Percentiles rank a stretch among this genome's conserved stretches.
These are phyloP conservation scores for Sebastes aleutianus DNA, from an alignment of 2,797 vertebrate species.

Conservation along the genomic window DNA sequence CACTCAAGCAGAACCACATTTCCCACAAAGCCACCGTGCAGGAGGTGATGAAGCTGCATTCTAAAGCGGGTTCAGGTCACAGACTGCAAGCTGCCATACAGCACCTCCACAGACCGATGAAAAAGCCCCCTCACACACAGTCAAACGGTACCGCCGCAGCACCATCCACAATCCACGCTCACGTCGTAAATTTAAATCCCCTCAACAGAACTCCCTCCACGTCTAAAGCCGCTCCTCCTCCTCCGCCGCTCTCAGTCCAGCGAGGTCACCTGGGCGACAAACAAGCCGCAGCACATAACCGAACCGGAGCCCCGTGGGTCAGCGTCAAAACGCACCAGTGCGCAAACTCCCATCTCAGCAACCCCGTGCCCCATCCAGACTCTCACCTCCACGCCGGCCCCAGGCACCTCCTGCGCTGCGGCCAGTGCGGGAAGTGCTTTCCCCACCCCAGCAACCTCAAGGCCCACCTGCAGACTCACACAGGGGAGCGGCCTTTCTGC, in stretches of 20 bases:
- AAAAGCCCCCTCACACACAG: constrained; percentile 47
- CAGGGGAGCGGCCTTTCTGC: constrained; percentile 84
- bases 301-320: constrained; percentile 47
- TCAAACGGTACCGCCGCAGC: constrained; percentile 20
- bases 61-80: constrained; percentile 52
- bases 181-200: constrained; percentile 35
- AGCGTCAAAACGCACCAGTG: constrained; percentile 62
- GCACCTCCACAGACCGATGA: constrained; percentile 60
- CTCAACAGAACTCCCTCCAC: constrained; percentile 61
- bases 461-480: constrained; percentile 83
- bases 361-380: constrained; percentile 35
- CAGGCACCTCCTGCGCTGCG: constrained; percentile 71
- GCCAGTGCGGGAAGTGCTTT: constrained; percentile 82
- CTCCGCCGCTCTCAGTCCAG: constrained; percentile 50
- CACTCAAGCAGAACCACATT: constrained; percentile 47
- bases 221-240: constrained; percentile 58
- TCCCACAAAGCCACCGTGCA: constrained; percentile 54
- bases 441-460: constrained; percentile 83
- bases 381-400: constrained; percentile 9
- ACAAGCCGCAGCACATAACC: constrained; percentile 37
- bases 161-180: constrained; percentile 45
- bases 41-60: constrained; percentile 54
- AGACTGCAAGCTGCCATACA: constrained; percentile 58
- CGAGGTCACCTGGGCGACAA: constrained; percentile 56
- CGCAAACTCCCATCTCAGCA: constrained; percentile 33